A percentile compares a stretch with the other conserved stretches of the same genome.
Evolutionary conservation across 2,113 vertebrate species (phyloP).

Genomic region (Brevimyrus niger): DNA sequence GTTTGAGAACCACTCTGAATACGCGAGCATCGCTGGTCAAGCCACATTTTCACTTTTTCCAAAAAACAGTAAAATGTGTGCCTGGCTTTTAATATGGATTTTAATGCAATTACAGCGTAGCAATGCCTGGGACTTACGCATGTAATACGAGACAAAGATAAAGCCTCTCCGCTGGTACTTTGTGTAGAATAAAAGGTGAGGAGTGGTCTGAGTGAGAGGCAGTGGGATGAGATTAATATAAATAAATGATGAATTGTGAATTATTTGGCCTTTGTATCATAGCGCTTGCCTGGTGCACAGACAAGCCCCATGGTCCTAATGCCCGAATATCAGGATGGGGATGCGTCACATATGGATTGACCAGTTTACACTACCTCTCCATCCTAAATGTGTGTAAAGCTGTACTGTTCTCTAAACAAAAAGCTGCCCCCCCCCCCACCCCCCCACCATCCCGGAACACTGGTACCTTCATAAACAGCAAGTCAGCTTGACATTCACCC

Average conservation of each 20-base stretch:
- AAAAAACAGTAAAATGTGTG: background rate
- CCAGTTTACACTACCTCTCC: background rate
- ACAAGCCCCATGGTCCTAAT: background rate
- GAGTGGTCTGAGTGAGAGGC: background rate
- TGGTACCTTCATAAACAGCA: background rate
- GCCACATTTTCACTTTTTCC: background rate
- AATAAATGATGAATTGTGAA: conserved; percentile 6
- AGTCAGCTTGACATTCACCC: background rate
- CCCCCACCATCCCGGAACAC: background rate
- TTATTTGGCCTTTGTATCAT: background rate
- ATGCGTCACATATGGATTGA: background rate
- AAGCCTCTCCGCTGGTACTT: background rate
- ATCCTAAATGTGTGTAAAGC: background rate
- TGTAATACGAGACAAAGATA: background rate
- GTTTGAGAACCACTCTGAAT: background rate
- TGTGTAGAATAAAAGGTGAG: background rate
- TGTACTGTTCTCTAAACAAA: background rate
- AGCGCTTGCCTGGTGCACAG: background rate
- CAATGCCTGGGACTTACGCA: background rate
- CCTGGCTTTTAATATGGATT: background rate
- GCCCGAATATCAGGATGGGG: background rate
- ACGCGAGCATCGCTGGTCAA: background rate
- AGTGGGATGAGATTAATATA: conserved; percentile 7
- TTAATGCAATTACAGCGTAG: background rate
- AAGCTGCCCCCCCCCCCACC: background rate